A percentile compares a stretch with the other conserved stretches of the same genome.
These are phyloP conservation scores for Ambastaia sidthimunki DNA, from an alignment of 2,797 vertebrate species.

Conservation along the genomic window DNA sequence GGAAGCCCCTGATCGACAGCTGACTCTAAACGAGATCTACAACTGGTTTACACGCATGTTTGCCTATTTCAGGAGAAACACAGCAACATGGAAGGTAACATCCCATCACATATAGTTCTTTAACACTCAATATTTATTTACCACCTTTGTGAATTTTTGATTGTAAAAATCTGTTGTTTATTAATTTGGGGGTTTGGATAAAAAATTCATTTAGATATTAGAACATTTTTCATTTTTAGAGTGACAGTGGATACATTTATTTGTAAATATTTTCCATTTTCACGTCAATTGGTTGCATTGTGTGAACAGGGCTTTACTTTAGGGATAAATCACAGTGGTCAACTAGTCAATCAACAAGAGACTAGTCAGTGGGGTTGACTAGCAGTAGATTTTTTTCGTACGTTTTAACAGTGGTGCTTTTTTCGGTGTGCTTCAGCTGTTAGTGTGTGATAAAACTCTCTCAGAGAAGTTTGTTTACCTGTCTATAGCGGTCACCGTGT, in stretches of 20 bases:
- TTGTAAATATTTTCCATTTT: not conserved
- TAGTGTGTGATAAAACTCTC: not conserved
- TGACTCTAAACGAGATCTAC: slow-evolving; percentile 99
- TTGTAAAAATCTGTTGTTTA: not conserved
- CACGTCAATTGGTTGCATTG: not conserved
- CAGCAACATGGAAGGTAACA: slow-evolving; percentile 97
- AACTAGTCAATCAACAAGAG: too few relatives aligned
- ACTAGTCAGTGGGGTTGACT: too few relatives aligned
- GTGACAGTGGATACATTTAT: too few relatives aligned
- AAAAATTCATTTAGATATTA: too few relatives aligned
- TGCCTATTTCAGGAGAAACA: slow-evolving; percentile 99
- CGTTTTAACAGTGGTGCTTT: slow-evolving; percentile 11
- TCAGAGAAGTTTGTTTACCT: not conserved
- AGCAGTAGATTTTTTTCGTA: too few relatives aligned
- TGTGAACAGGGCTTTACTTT: not conserved
- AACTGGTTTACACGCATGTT: slow-evolving; percentile 99
- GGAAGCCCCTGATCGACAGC: slow-evolving; percentile 97
- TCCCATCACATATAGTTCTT: slow-evolving; percentile 42
- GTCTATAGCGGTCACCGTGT: not conserved
- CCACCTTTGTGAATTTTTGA: not conserved
- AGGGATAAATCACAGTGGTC: not conserved
- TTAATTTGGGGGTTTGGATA: too few relatives aligned
- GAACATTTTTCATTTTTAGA: too few relatives aligned
- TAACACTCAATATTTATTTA: slow-evolving; percentile 5
- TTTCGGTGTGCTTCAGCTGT: not conserved